Evolutionary conservation across 2,113 vertebrate genomes (phyloP), one percentile per base, ranked within the genome.

Genomic region (Osmerus eperlanus): DNA sequence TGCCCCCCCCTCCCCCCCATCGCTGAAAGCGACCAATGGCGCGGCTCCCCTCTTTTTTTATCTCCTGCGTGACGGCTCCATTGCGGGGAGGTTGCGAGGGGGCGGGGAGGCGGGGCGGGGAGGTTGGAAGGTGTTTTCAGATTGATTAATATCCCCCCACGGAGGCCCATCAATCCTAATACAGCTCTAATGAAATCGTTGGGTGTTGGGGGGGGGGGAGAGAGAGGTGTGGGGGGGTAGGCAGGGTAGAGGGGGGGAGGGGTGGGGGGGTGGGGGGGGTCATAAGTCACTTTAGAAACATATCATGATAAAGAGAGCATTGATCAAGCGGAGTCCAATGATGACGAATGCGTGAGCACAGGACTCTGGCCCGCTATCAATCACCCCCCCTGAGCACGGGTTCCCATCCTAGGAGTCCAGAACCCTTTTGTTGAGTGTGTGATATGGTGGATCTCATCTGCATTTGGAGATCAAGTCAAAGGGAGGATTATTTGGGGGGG

Each of bases 101-200:
- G 15, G 63, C 2, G 8, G 19, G 54, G 3, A 7, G 51, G 23
- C 41, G 15, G 19, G 65, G 70, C 65, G 68, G 68, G 75, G 76
- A 71, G 54, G 86, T 86, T 71, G 74, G 80, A 85, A 81, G 84
- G 78, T 78, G 71, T 74, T 83, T 75, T 81, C 70, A 83, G 84
- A 85, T 88, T 88, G 87, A 92, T 89, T 89, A 82, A 91, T 91
- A 73, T 86, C 62, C 72, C 72, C 69, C 68, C 81, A 86, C 74
- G 72, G 80, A 83, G 73, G 60, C 69, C 83, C 88, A 91, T 92
- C 88, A 88, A 89, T 91, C 89, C 85, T 87, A 87, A 89, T 91
- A 70, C 28, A 58, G 83, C 80, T 77, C 80, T 91, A 89, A 90
- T 90, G 81, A 88, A 90, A 86, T 84, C 73, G 84, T 65, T 67